These are phyloP conservation scores for Oryzias sinensis DNA, from an alignment of 2,797 vertebrate species.

Conservation along the genomic window DNA sequence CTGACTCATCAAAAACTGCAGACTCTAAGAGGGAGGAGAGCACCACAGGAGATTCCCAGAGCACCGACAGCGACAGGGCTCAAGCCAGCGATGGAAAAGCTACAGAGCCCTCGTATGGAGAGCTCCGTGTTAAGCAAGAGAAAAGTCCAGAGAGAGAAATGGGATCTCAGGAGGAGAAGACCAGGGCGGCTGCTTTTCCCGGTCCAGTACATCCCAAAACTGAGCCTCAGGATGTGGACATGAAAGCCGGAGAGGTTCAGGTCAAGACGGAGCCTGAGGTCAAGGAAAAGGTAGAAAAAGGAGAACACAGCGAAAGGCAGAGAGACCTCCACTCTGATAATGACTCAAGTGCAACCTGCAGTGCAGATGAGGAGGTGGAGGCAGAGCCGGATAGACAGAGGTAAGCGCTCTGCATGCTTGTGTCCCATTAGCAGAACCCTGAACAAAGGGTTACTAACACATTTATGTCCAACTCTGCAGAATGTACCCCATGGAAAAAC, in stretches of 20 bases:
- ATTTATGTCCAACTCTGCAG: constrained; percentile 62
- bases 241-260: constrained; percentile 79
- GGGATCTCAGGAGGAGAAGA: constrained; percentile 78
- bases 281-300: constrained; percentile 87
- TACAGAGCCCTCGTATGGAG: constrained; percentile 76
- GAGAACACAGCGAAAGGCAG: constrained; percentile 74
- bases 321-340: constrained; percentile 91
- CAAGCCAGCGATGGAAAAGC: constrained; percentile 71
- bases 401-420: constrained; percentile 44
- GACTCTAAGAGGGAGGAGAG: constrained; percentile 78
- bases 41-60: constrained; percentile 56
- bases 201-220: constrained; percentile 84
- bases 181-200: constrained; percentile 65
- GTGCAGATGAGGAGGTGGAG: constrained; percentile 96
- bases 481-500: constrained; percentile 90
- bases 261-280: constrained; percentile 89
- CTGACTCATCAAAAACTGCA: constrained; percentile 84
- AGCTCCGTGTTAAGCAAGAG: constrained; percentile 85
- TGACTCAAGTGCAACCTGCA: constrained; percentile 99
- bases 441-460: background rate
- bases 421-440: background rate
- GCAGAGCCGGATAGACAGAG: constrained; percentile 90
- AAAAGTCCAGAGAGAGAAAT: constrained; percentile 78
- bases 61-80: constrained; percentile 76
- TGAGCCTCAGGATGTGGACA: constrained; percentile 86